phyloP scores from a whole-genome alignment of 1,140 invertebrate species.

The Leptinotarsa undecemlineata region DNA sequence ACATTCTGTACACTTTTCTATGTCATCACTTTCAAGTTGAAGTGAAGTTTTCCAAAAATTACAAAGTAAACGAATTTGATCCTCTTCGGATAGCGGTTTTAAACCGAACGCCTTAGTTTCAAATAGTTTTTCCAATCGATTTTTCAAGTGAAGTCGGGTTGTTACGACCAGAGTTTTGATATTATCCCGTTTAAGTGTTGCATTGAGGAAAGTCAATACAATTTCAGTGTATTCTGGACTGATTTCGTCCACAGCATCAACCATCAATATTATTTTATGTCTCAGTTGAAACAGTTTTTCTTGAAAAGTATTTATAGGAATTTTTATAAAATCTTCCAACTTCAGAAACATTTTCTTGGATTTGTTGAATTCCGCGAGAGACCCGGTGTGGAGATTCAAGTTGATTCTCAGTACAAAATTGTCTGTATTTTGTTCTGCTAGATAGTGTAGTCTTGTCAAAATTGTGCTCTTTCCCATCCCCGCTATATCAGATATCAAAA shows the following conservation, averaged over 20 bases:
- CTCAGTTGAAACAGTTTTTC: not conserved
- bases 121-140: not conserved
- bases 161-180: not conserved
- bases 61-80: not conserved
- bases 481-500: not conserved
- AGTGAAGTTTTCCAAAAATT: constrained; percentile 1
- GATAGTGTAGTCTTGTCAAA: not conserved
- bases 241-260: constrained; percentile 12
- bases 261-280: constrained; percentile 6
- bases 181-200: not conserved
- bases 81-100: not conserved
- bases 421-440: not conserved
- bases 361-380: not conserved
- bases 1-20: not conserved
- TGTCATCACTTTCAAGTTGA: not conserved
- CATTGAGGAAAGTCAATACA: not conserved
- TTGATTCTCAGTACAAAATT: not conserved
- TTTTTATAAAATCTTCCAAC: not conserved
- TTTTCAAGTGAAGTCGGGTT: not conserved
- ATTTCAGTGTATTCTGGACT: constrained; percentile 1
- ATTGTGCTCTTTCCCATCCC: constrained; percentile 1
- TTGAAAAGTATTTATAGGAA: not conserved
- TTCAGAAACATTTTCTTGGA: not conserved
- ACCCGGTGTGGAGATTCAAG: not conserved
- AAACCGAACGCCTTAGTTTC: not conserved